Base-by-base conservation (phyloP, 2,113 vertebrate genomes). In the Istiophorus platypterus region DNA sequence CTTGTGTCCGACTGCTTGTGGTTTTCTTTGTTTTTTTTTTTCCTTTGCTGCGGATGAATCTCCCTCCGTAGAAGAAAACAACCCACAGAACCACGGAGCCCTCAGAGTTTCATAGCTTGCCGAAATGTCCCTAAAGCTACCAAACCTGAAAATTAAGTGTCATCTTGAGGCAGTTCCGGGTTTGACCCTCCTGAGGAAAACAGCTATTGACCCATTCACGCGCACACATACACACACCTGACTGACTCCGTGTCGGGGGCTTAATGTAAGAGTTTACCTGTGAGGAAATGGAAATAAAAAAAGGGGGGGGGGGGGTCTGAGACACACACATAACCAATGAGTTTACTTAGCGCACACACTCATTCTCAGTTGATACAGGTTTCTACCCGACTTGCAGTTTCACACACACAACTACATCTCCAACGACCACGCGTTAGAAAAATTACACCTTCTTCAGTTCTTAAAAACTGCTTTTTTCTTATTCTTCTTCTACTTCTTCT, bases 351-450 rank as follows among this genome's bases (percentile, higher is more conserved):
- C 70, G 51, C 9, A 61, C 70, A 74, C 49, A 61, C 70, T 78
- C 71, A 76, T 78, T 64, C 81, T 72, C 56, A 78, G 42, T 27
- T 71, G 45, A 86, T 41, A 81, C 11, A 20, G 49, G 70, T 42
- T 81, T 88, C 84, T 89, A 91, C 84, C 90, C 88, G 85, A 85
- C 88, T 93, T 88, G 82, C 89, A 90, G 72, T 57, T 87, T 72
- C 24, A 71, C 77, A 85, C 69, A 78, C 59, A 68, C 81, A 88
- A 81, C 51, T 51, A 81, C 59, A 71, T 83, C 49, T 77, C 79
- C 56, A 80, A 82, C 72, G 80, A 86, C 17, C 72, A 87, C 61
- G 82, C 78, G 88, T 57, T 57, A 76, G 82, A 74, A 75, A 70
- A 49, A 58, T 26, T 3, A 77, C 13, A 66, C 29, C 59, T 39